Base-by-base conservation (phyloP, 37 sponge, comb jelly and placozoan genomes). In the Chondrilla cf. caribensis region DNA sequence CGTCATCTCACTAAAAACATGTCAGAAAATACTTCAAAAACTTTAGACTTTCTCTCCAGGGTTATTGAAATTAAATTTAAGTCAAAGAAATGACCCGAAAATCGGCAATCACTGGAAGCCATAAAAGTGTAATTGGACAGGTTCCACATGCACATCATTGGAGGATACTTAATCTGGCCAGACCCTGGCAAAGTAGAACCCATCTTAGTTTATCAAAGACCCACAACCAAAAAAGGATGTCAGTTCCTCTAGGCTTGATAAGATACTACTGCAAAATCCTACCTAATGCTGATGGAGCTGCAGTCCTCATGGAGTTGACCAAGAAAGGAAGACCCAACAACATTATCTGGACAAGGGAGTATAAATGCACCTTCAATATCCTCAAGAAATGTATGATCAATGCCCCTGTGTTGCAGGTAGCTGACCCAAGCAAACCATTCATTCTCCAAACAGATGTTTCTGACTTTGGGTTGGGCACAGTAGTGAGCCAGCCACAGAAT, bases 381-480 rank as follows among this genome's bases (percentile, higher is more conserved):
- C 70, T 82, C 7, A 82, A 82, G 47, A 5, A 41, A 19, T 24
- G 19, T 26, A 31, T 81, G 22, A 24, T 25, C 19, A 33, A 28
- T 24, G 67, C 64, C 62, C 82, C 82, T 54, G 70, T 82, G 5
- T 38, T 82, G 70, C 55, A 41, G 24, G 32, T 65, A 38, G 70
- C 54, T 17, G 70, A 68, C 54, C 82, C 54, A 9, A 39, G 15
- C 22, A 66, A 68, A 36, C 43, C 37, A 0, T 82, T 33, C 51
- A 58, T 66, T 8, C 38, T 83, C 15, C 75, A 83, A n/a, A 73
- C 76, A n/a, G 84, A 83, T 72, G 84, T 76, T 22, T 83, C 84
- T 19, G 84, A 71, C 32, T 59, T 4, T 28, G 84, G 84, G 22
- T 37, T 83, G 0, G 84, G 84, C 5, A 76, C 84, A 31, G 84